These are phyloP conservation scores for Nomia melanderi DNA, from an alignment of 1,140 invertebrate genomes.

Conservation along the genomic window DNA sequence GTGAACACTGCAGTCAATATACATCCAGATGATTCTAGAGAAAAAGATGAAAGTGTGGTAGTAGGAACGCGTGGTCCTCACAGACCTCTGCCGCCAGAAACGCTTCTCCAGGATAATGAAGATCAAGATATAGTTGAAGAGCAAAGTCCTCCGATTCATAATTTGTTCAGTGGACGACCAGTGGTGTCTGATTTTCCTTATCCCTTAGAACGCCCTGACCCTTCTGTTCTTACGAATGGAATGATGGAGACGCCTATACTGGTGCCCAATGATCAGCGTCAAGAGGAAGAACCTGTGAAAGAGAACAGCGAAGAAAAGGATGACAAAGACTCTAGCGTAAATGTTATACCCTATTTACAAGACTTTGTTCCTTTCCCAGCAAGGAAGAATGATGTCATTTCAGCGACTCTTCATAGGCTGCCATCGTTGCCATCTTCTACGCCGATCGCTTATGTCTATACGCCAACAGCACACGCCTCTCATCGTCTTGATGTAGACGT, in stretches of 20 bases:
- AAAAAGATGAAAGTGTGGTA: conserved; percentile 81
- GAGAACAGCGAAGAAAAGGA: conserved; percentile 31
- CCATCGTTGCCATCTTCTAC: conserved; percentile 57
- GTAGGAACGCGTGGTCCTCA: conserved; percentile 82
- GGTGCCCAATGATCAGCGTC: conserved; percentile 72
- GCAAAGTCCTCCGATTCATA: background rate
- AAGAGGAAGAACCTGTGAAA: conserved; percentile 13
- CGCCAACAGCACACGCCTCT: conserved; percentile 70
- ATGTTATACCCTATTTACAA: conserved; percentile 81
- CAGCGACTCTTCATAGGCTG: conserved; percentile 74
- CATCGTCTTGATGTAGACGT: conserved; percentile 56
- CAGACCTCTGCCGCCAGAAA: conserved; percentile 82
- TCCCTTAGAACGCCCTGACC: conserved; percentile 82
- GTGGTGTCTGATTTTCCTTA: conserved; percentile 84
- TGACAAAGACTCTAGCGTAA: conserved; percentile 67
- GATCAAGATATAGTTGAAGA: conserved; percentile 44
- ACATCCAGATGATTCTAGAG: conserved; percentile 78
- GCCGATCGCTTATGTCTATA: conserved; percentile 78
- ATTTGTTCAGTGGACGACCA: conserved; percentile 49
- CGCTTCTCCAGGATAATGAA: conserved; percentile 71
- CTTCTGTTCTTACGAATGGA: conserved; percentile 64
- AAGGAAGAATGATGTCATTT: conserved; percentile 74
- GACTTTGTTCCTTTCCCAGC: conserved; percentile 80
- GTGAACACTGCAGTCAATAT: conserved; percentile 79
- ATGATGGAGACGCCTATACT: conserved; percentile 75